phyloP scores from a whole-genome alignment of 2,797 vertebrate species.

The Enteromius fasciolatus region DNA sequence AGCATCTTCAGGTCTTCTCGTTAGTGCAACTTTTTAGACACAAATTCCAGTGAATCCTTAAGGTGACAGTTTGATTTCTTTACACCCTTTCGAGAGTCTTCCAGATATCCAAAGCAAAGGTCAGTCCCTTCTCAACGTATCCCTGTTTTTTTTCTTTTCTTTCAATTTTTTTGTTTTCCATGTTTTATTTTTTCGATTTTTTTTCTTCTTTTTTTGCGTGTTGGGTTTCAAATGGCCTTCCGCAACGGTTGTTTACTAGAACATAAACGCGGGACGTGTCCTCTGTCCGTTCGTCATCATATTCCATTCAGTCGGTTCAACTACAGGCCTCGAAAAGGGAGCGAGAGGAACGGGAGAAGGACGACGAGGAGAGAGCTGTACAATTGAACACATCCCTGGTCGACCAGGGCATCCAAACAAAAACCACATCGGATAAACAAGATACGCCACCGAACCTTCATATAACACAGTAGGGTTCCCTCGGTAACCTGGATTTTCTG shows the following conservation, averaged over 20 bases:
- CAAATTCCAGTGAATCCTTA: constrained; percentile 82
- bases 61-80: constrained; percentile 71
- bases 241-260: constrained; percentile 79
- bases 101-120: constrained; percentile 78
- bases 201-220: constrained; percentile 61
- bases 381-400: constrained; percentile 75
- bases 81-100: constrained; percentile 67
- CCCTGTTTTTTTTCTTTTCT: constrained; percentile 65
- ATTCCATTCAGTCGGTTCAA: constrained; percentile 70
- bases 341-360: constrained; percentile 49
- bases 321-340: constrained; percentile 66
- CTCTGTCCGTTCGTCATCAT: constrained; percentile 70
- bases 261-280: constrained; percentile 79
- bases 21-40: constrained; percentile 84
- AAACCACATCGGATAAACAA: constrained; percentile 59
- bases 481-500: constrained; percentile 99
- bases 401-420: constrained; percentile 72
- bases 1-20: constrained; percentile 81
- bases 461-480: constrained; percentile 99
- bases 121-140: constrained; percentile 69
- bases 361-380: constrained; percentile 74
- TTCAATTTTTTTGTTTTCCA: constrained; percentile 48
- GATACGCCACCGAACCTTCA: constrained; percentile 80
- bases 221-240: constrained; percentile 78
- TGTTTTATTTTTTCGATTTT: constrained; percentile 48